Evolutionary conservation across 2,888 invertebrate species (phyloP), one percentile per base, ranked within the genome.

Genomic region (Machimus atricapillus): DNA sequence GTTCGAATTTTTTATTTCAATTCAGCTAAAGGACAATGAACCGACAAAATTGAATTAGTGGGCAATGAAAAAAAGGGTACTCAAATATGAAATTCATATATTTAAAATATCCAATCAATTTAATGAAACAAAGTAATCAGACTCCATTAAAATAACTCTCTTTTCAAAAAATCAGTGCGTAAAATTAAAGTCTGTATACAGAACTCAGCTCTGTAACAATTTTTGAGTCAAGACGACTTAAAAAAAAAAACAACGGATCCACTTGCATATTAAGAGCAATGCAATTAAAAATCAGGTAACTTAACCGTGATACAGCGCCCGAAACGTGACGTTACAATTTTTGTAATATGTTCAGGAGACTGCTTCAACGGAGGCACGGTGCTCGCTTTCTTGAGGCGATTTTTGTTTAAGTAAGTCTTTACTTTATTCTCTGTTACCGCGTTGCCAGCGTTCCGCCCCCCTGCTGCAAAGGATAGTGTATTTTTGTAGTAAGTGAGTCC

Each of bases 321-420:
- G 37, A 82, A 82, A 12, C 82, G 82, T 34, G 82, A 82, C 37
- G 82, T 82, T 19, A 82, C 82, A 0, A 82, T 12, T 82, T 82
- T 82, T 27, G 82, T 82, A 5, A 66, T 2, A 19, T 58, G 58
- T 12, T 82, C 40, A 8, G 37, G 66, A 1, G 16, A 4, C 37
- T 58, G 34, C 9, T 46, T 37, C 19, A 27, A 2, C 37, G 9
- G n/a, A n/a, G 74, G 14, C 43, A 2, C 12, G 5, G 9, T 3
- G 19, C n/a, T 12, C 12, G 31, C 27, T 23, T 74, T 74, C 74
- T 74, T 74, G 27, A 31, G 19, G 6, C 34, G 76, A 40, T 19
- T 34, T 34, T n/a, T n/a, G n/a, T n/a, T n/a, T n/a, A n/a, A n/a
- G n/a, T n/a, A n/a, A n/a, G n/a, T n/a, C n/a, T n/a, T n/a, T n/a